Percentiles rank a stretch among this genome's conserved stretches.
phyloP scores from a whole-genome alignment of 2,797 vertebrate species.

The Poecilia gillii region DNA sequence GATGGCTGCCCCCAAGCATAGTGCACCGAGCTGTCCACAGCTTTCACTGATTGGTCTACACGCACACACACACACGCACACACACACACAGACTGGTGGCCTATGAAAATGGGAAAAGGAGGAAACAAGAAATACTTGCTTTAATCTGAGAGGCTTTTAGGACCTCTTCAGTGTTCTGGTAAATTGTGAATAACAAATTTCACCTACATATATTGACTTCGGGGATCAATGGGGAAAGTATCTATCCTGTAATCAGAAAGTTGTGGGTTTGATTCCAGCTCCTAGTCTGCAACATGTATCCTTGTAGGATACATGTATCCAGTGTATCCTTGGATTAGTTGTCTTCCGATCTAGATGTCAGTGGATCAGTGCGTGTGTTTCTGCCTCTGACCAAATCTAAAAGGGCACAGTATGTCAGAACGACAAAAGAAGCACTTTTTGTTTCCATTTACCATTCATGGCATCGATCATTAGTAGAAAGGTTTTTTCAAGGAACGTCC shows the following conservation, averaged over 20 bases:
- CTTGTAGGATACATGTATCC: not conserved
- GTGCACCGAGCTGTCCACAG: constrained; percentile 63
- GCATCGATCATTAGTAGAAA: not conserved
- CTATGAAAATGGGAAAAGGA: constrained; percentile 43
- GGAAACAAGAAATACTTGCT: constrained; percentile 53
- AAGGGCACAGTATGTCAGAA: not conserved
- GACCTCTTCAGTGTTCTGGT: not conserved
- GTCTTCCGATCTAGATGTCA: not conserved
- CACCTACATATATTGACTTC: not conserved
- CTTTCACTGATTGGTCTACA: constrained; percentile 65
- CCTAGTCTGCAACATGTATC: not conserved
- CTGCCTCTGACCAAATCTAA: not conserved
- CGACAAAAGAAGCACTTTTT: not conserved
- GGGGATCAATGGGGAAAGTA: not conserved
- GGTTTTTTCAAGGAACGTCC: not conserved
- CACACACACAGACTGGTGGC: constrained; percentile 31
- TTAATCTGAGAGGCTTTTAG: constrained; percentile 48
- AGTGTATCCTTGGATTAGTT: not conserved
- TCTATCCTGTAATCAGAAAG: not conserved
- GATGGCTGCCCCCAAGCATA: constrained; percentile 79
- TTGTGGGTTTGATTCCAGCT: not conserved
- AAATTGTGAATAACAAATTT: not conserved
- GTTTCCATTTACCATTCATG: not conserved
- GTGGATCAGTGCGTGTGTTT: not conserved
- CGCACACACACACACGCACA: constrained; percentile 4